These are phyloP conservation scores for Sarcophaga subvicina DNA, from an alignment of 2,888 invertebrate genomes.

Conservation along the genomic window DNA sequence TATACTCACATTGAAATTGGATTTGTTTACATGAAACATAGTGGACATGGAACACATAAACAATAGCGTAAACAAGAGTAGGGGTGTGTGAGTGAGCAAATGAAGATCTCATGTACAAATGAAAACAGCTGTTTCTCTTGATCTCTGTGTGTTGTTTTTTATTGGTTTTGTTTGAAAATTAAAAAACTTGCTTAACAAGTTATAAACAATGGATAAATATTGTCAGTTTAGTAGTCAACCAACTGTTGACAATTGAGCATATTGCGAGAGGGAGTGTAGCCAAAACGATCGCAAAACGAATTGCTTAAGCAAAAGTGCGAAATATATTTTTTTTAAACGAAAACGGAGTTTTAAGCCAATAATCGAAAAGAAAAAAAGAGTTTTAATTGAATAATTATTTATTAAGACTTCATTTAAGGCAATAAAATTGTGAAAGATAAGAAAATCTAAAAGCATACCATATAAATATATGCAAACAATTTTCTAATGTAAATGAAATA, in stretches of 20 bases:
- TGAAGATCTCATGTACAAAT: neutral
- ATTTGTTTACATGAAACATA: too few relatives aligned
- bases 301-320: too few relatives aligned
- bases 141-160: slow-evolving; percentile 32
- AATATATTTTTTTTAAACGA: too few relatives aligned
- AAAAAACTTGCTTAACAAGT: slow-evolving; percentile 53
- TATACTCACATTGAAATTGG: too few relatives aligned
- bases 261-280: too few relatives aligned
- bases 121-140: slow-evolving; percentile 38
- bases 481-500: slow-evolving; percentile 48
- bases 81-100: neutral
- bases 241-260: slow-evolving; percentile 64
- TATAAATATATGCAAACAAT: neutral
- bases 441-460: too few relatives aligned
- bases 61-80: too few relatives aligned
- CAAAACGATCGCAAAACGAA: neutral
- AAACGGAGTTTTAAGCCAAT: slow-evolving; percentile 3
- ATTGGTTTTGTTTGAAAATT: slow-evolving; percentile 7
- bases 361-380: slow-evolving; percentile 22
- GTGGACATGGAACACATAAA: too few relatives aligned
- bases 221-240: slow-evolving; percentile 62
- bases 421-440: neutral
- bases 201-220: slow-evolving; percentile 60
- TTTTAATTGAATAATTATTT: slow-evolving; percentile 66
- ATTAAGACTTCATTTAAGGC: neutral